Conservation (phyloP, 2,113 vertebrate genomes). For the Piaya cayana region DNA sequence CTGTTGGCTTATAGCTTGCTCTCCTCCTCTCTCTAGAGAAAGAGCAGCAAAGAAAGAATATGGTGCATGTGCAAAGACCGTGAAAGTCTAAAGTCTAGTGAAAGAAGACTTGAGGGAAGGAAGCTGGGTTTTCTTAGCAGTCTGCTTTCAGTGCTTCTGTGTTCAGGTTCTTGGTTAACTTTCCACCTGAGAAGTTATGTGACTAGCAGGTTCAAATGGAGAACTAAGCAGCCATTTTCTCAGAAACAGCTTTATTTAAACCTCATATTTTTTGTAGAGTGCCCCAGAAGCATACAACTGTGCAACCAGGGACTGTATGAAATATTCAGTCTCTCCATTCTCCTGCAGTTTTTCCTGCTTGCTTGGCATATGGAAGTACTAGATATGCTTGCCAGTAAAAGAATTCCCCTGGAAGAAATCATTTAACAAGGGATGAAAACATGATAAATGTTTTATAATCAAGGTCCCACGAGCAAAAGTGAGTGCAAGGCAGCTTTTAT, state of each 20-base stretch:
- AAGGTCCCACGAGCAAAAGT: conserved; percentile 4
- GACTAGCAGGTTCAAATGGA: background rate
- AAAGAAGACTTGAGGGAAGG: background rate
- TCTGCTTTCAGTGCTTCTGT: background rate
- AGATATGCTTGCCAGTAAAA: conserved; percentile 13
- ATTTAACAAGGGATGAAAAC: conserved; percentile 32
- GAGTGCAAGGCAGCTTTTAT: background rate
- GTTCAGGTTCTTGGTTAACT: background rate
- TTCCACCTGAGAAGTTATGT: background rate
- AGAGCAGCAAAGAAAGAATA: background rate
- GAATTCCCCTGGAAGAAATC: conserved; percentile 33
- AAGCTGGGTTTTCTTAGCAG: background rate
- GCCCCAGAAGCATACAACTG: background rate
- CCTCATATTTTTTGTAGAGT: background rate
- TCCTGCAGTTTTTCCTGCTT: conserved; percentile 4
- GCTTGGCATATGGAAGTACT: conserved; percentile 24
- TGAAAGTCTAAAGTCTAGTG: background rate
- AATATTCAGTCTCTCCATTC: conserved; percentile 9
- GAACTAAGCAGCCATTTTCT: background rate
- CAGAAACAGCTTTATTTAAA: conserved; percentile 1
- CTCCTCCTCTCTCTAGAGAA: background rate
- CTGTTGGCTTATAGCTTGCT: background rate
- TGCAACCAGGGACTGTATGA: background rate
- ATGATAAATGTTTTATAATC: conserved; percentile 50
- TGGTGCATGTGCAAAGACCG: background rate